These are phyloP conservation scores for Itoplectis maculator DNA, from an alignment of 2,888 invertebrate species.

Conservation along the genomic window DNA sequence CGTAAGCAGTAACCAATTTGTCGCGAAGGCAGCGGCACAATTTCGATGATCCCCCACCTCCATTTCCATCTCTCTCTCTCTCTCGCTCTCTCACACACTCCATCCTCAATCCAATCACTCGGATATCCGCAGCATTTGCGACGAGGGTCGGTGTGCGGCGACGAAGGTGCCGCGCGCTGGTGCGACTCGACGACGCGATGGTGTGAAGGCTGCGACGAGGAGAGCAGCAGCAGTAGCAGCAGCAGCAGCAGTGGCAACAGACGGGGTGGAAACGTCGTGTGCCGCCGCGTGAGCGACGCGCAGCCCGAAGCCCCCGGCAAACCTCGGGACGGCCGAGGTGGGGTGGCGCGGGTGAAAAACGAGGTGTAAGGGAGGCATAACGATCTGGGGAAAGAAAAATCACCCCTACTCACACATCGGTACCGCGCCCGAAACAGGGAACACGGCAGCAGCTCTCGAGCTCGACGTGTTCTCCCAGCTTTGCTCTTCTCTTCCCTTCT, in stretches of 20 bases:
- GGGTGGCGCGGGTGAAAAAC: slow-evolving; percentile 26
- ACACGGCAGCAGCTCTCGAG: not conserved
- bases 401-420: slow-evolving; percentile 37
- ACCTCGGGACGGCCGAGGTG: not conserved
- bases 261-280: slow-evolving; percentile 14
- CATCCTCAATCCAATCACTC: slow-evolving; percentile 63
- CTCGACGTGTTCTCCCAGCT: no score
- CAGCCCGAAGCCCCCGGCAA: slow-evolving; percentile 17
- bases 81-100: no score
- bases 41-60: slow-evolving; percentile 64
- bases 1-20: slow-evolving; percentile 63
- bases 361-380: slow-evolving; percentile 52
- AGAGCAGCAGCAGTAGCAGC: no score
- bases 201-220: not conserved
- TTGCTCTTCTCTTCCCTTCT: not conserved
- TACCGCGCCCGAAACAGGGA: slow-evolving; percentile 1
- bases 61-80: no score
- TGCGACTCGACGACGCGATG: slow-evolving; percentile 9
- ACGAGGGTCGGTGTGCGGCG: slow-evolving; percentile 41
- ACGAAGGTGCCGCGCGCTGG: not conserved
- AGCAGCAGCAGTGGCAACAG: no score
- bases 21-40: slow-evolving; percentile 61
- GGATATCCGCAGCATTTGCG: slow-evolving; percentile 69
- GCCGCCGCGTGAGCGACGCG: slow-evolving; percentile 16
- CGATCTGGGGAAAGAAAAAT: slow-evolving; percentile 60